These are phyloP conservation scores for Pygocentrus nattereri DNA, from an alignment of 2,797 vertebrate species.

Conservation along the genomic window DNA sequence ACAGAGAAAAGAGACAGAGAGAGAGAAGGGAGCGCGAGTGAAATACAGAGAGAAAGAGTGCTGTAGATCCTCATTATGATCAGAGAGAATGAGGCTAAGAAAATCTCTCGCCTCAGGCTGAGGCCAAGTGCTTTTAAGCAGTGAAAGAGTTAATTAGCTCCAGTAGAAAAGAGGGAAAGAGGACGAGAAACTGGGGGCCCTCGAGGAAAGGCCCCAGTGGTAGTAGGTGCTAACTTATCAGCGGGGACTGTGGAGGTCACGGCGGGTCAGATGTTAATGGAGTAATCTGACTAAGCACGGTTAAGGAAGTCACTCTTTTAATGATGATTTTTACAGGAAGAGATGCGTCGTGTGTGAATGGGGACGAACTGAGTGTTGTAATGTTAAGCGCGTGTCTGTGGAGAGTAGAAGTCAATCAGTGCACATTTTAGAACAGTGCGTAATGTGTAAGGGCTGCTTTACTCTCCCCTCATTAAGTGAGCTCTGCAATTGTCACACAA, in stretches of 20 bases:
- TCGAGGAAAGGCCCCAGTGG: neutral
- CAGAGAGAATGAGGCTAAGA: neutral
- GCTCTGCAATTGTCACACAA: neutral
- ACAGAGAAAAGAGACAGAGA: constrained; percentile 21
- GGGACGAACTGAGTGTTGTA: neutral
- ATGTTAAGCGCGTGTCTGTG: constrained; percentile 7
- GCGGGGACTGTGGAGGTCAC: neutral
- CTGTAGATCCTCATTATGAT: neutral
- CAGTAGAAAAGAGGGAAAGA: neutral
- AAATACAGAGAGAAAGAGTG: constrained; percentile 55
- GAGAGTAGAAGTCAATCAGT: constrained; percentile 6
- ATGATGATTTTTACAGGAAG: constrained; percentile 32
- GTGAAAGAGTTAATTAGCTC: constrained; percentile 8
- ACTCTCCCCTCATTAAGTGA: neutral
- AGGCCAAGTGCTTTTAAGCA: neutral
- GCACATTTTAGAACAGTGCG: neutral
- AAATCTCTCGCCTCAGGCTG: neutral
- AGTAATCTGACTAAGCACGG: neutral
- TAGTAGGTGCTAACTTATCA: neutral
- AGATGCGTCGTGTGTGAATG: constrained; percentile 8
- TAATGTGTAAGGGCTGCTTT: neutral
- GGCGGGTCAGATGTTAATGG: constrained; percentile 4
- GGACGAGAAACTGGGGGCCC: neutral
- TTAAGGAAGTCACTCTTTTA: constrained; percentile 14
- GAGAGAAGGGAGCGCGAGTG: constrained; percentile 1